Percentiles rank a stretch among this genome's conserved stretches.
Evolutionary conservation across 2,113 vertebrate species (phyloP).

Genomic region (Toxotes jaculatrix): DNA sequence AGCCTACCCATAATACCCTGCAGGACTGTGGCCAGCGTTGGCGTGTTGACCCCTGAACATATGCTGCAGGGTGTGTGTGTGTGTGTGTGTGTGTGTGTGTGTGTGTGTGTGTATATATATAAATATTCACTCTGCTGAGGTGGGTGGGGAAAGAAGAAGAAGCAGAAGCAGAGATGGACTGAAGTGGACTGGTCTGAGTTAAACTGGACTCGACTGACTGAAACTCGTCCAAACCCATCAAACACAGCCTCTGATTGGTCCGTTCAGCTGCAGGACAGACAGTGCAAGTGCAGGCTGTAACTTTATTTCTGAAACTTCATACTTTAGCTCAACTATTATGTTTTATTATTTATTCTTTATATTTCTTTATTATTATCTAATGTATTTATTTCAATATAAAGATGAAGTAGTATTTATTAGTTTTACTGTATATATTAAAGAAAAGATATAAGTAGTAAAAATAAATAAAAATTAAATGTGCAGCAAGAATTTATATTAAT

Average conservation of each 20-base stretch:
- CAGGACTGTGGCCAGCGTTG: constrained; percentile 57
- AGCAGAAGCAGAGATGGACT: not conserved
- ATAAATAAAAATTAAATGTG: not conserved
- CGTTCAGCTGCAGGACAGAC: not conserved
- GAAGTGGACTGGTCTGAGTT: constrained; percentile 10
- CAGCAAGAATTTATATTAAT: not conserved
- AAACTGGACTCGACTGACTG: not conserved
- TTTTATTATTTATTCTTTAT: not conserved
- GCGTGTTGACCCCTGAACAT: constrained; percentile 64
- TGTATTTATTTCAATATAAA: no score
- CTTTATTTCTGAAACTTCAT: not conserved
- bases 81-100: constrained; percentile 19
- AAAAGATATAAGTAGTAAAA: not conserved
- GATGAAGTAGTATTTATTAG: no score
- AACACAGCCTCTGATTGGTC: not conserved
- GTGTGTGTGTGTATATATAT: no score
- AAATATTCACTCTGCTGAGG: constrained; percentile 48
- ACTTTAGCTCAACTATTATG: not conserved
- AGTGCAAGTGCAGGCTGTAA: not conserved
- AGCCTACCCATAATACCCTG: constrained; percentile 66
- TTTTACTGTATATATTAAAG: not conserved
- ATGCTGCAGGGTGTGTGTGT: constrained; percentile 41
- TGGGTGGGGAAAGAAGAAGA: not conserved
- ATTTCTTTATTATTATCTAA: not conserved
- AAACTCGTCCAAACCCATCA: not conserved